Percentiles rank a stretch among this genome's conserved stretches.
Evolutionary conservation across 1,140 invertebrate genomes (phyloP).

Genomic region (Varroa destructor): DNA sequence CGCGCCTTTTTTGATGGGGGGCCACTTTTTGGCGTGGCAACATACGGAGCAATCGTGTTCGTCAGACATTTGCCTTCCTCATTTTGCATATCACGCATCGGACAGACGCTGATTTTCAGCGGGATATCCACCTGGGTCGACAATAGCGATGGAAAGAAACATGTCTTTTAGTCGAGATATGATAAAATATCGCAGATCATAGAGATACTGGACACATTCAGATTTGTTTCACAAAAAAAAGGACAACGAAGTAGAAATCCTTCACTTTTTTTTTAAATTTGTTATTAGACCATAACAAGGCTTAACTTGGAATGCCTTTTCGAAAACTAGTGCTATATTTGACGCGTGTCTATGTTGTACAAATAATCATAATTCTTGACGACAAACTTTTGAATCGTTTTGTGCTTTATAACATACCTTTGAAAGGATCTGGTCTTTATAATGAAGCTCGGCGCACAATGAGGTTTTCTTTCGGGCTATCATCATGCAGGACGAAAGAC

Average conservation of each 20-base stretch:
- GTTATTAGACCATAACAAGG: too few relatives aligned
- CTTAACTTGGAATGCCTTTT: too few relatives aligned
- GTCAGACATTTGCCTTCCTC: neutral
- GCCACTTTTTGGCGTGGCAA: neutral
- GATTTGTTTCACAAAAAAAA: neutral
- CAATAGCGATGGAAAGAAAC: neutral
- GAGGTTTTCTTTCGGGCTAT: neutral
- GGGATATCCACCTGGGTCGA: neutral
- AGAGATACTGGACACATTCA: neutral
- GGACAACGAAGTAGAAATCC: too few relatives aligned
- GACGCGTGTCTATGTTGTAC: neutral
- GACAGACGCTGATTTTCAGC: constrained; percentile 14
- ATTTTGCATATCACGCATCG: constrained; percentile 21
- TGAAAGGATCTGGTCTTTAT: constrained; percentile 14
- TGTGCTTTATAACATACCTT: neutral
- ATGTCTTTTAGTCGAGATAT: neutral
- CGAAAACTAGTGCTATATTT: neutral
- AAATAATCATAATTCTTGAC: neutral
- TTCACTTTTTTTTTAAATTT: too few relatives aligned
- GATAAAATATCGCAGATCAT: neutral
- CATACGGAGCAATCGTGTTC: neutral
- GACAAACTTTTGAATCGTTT: neutral
- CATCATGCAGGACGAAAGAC: constrained; percentile 10
- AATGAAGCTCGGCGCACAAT: constrained; percentile 15
- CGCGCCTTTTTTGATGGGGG: too few relatives aligned